Base-by-base conservation (phyloP, 2,888 invertebrate species). In the Crossocerus cetratus region DNA sequence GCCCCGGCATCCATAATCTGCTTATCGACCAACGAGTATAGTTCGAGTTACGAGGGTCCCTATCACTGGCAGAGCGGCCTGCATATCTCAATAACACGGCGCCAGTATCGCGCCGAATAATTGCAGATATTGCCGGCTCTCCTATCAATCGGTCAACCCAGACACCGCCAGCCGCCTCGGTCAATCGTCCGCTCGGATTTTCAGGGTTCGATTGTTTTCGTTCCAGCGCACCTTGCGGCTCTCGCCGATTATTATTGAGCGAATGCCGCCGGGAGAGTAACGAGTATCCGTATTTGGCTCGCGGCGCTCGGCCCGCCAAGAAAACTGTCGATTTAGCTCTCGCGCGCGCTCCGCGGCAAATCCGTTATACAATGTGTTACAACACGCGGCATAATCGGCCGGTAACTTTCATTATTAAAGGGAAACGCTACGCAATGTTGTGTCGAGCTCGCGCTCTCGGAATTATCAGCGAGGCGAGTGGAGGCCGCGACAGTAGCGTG, bases 11-110 rank as follows among this genome's bases (percentile, higher is more conserved):
- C 22, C 44, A 20, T 68, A 68, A 72, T 72, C 63, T 63, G 63
- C 63, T 72, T 72, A 72, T 71, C 71, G 42, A 43, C 14, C 18
- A 63, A 58, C 59, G 68, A 72, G 59, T 68, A 68, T 62, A 32
- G 32, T 49, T 54, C 20, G 68, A 67, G 71, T 68, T 72, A 72
- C 68, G 67, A 63, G 45, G 43, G 45, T 59, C 45, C 59, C 44
- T 63, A 68, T 68, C 59, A n/a, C 18, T 16, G 43, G 57, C 32
- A 67, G n/a, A n/a, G 54, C 62, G 67, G 63, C 55, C 54, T 42
- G 54, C 68, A 54, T 59, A 72, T 60, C 68, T 61, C 62, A 62
- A 58, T 67, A 67, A 71, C 53, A 53, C 53, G 61, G 57, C 44
- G 11, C n/a, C 44, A 53, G 21, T 67, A 71, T 71, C 67, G 58